These are phyloP conservation scores for Bettongia penicillata DNA, from an alignment of 2,113 vertebrate species.

Conservation along the genomic window DNA sequence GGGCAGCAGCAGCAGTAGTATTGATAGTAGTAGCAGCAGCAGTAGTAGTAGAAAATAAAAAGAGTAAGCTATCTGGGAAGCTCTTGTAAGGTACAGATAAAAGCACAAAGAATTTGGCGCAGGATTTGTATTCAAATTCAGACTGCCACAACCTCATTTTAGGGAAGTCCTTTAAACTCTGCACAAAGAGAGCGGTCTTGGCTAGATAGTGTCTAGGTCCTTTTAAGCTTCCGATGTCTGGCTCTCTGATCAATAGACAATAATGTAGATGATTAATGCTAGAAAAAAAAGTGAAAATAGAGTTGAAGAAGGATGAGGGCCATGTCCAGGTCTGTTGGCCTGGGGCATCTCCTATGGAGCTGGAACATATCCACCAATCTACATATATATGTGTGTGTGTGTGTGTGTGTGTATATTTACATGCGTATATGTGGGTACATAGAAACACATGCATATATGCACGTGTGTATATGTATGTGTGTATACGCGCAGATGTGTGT, in stretches of 20 bases:
- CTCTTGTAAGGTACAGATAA: not conserved
- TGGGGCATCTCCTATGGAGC: not conserved
- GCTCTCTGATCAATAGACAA: not conserved
- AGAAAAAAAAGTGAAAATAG: not conserved
- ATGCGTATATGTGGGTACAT: too few species aligned
- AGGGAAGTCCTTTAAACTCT: not conserved
- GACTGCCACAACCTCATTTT: not conserved
- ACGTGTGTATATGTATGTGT: too few species aligned
- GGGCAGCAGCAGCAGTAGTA: not conserved
- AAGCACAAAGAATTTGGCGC: not conserved
- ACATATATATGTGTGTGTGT: too few species aligned
- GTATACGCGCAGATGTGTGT: not conserved
- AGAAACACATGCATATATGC: too few species aligned
- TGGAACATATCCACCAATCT: too few species aligned
- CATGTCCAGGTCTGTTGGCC: too few species aligned
- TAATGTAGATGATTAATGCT: not conserved
- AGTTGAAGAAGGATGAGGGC: not conserved
- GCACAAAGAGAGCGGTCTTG: not conserved
- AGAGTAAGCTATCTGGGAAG: not conserved
- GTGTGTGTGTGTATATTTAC: too few species aligned
- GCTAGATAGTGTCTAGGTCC: fast-evolving
- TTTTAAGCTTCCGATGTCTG: not conserved
- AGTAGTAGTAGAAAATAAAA: not conserved
- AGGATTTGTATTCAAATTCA: not conserved
- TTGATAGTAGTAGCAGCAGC: not conserved